A percentile compares a stretch with the other conserved stretches of the same genome.
Conservation (phyloP, 2,888 invertebrate species). For the Crepidodera aurea region DNA sequence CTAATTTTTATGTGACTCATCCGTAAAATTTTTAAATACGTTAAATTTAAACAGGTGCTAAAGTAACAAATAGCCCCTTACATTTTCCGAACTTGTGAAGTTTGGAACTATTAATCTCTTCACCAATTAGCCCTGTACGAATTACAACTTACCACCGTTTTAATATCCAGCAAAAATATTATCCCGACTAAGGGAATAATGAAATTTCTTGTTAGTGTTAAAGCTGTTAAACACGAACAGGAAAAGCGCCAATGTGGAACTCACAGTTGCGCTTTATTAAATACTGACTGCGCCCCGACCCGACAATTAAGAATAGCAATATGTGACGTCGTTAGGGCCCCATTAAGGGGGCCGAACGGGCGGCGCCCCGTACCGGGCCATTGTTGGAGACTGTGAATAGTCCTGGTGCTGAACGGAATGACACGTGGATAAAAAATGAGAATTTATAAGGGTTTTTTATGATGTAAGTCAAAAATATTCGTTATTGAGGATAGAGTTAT, state of each 20-base stretch:
- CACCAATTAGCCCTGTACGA: constrained; percentile 2
- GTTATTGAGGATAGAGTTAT: too few species aligned
- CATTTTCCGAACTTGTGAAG: neutral
- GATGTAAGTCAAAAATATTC: neutral
- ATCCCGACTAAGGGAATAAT: constrained; percentile 26
- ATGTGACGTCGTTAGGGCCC: constrained; percentile 50
- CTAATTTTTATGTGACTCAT: too few species aligned
- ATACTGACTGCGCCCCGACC: constrained; percentile 38
- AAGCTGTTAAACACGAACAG: constrained; percentile 36
- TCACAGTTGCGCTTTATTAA: constrained; percentile 48
- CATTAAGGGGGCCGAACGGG: constrained; percentile 46
- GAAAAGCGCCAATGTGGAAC: constrained; percentile 41
- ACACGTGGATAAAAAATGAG: neutral
- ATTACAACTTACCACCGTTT: constrained; percentile 10
- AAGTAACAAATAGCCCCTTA: constrained; percentile 5
- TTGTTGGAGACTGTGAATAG: neutral
- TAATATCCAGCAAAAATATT: constrained; percentile 12
- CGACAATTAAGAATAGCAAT: constrained; percentile 49
- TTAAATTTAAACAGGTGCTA: constrained; percentile 3
- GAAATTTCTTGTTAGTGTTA: constrained; percentile 42
- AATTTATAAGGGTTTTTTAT: neutral
- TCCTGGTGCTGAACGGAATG: neutral
- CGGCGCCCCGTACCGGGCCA: neutral
- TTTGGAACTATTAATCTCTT: constrained; percentile 1
- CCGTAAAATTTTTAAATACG: too few species aligned